phyloP scores from a whole-genome alignment of 2,113 vertebrate species.

The Oryzias curvinotus region DNA sequence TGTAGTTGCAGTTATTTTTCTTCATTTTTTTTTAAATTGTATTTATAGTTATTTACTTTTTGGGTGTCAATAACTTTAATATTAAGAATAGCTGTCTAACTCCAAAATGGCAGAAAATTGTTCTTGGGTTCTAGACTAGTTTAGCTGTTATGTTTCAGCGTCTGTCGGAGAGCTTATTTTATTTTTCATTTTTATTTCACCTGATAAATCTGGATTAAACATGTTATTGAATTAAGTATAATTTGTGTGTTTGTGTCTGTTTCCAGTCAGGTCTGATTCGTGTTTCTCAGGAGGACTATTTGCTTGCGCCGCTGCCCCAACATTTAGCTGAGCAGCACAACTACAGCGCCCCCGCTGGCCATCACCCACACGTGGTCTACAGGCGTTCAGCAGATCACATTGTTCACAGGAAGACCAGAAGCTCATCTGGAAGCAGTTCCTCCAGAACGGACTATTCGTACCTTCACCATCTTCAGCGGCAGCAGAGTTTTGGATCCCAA shows the following conservation, averaged over 20 bases:
- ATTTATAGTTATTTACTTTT: too few relatives aligned
- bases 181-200: too few relatives aligned
- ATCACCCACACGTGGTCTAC: constrained; percentile 92
- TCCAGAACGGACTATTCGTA: constrained; percentile 41
- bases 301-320: constrained; percentile 90
- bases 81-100: too few relatives aligned
- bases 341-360: constrained; percentile 84
- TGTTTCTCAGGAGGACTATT: constrained; percentile 85
- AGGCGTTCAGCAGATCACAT: constrained; percentile 86
- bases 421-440: constrained; percentile 13
- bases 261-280: constrained; percentile 92
- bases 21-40: too few relatives aligned
- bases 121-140: too few relatives aligned
- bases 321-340: constrained; percentile 87
- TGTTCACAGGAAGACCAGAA: constrained; percentile 63
- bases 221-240: too few relatives aligned
- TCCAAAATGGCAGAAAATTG: too few relatives aligned
- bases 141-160: too few relatives aligned
- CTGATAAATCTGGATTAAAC: too few relatives aligned
- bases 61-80: too few relatives aligned
- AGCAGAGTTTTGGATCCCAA: constrained; percentile 62
- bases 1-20: too few relatives aligned
- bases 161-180: too few relatives aligned
- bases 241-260: constrained; percentile 47
- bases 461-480: constrained; percentile 49